Percentiles rank a stretch among this genome's conserved stretches.
phyloP scores from a whole-genome alignment of 2,113 vertebrate species.

The Dascyllus trimaculatus region DNA sequence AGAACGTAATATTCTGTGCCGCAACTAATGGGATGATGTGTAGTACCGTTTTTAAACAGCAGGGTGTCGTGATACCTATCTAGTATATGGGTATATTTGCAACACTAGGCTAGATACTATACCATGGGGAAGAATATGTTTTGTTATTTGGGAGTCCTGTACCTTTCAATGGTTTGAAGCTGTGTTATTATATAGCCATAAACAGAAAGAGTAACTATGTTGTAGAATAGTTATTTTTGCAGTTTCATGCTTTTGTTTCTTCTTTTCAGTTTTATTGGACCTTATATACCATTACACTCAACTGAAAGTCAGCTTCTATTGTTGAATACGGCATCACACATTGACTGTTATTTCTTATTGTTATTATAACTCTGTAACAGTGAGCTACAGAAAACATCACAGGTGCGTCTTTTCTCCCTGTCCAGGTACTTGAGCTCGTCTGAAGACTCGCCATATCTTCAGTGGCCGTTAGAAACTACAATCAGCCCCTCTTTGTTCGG shows the following conservation, averaged over 20 bases:
- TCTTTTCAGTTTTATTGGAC: no score
- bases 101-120: no score
- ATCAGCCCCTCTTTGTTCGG: slow-evolving; percentile 33
- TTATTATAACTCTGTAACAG: no score
- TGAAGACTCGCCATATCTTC: slow-evolving; percentile 78
- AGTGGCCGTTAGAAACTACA: slow-evolving; percentile 12
- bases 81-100: no score
- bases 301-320: neutral
- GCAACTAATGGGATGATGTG: no score
- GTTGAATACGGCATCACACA: neutral
- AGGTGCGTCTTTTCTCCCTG: slow-evolving; percentile 2
- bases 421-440: slow-evolving; percentile 95
- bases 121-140: neutral
- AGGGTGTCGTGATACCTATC: no score
- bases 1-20: no score
- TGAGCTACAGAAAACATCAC: neutral
- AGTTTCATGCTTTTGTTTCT: no score
- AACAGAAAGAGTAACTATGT: neutral
- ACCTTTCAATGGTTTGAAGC: neutral
- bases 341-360: neutral
- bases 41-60: no score
- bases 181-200: neutral
- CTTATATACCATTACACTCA: no score
- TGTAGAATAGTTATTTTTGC: no score
- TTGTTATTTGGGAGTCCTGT: neutral